A percentile compares a stretch with the other conserved stretches of the same genome.
Conservation (phyloP, 2,797 vertebrate genomes). For the Spatula versicolor region DNA sequence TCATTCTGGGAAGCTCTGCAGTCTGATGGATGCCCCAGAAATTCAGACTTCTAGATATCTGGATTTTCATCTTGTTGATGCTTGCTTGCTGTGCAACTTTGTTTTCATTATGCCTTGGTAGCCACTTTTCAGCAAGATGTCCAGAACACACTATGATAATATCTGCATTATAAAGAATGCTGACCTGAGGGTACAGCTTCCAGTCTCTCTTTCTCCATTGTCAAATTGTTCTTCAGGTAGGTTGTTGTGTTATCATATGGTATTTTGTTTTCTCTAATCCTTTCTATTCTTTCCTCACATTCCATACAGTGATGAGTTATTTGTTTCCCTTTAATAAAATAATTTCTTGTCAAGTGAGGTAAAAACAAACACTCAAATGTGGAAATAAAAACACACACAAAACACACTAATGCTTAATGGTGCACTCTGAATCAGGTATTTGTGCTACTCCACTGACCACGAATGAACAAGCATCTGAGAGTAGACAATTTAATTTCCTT, state of each 20-base stretch:
- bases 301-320: neutral
- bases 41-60: neutral
- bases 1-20: neutral
- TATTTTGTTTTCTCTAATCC: neutral
- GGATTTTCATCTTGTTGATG: neutral
- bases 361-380: neutral
- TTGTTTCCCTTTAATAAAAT: neutral
- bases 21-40: neutral
- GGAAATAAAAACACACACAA: neutral
- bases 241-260: neutral
- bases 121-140: neutral
- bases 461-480: neutral
- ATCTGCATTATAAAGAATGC: neutral
- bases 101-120: neutral
- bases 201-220: neutral
- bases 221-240: neutral
- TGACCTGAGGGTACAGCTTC: neutral
- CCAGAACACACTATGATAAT: neutral
- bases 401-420: neutral
- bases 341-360: neutral
- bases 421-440: neutral
- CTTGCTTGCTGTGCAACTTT: neutral
- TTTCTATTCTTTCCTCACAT: neutral
- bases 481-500: neutral
- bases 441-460: accelerated